Evolutionary conservation across 2,797 vertebrate species (phyloP).

Genomic region (Pampus argenteus): DNA sequence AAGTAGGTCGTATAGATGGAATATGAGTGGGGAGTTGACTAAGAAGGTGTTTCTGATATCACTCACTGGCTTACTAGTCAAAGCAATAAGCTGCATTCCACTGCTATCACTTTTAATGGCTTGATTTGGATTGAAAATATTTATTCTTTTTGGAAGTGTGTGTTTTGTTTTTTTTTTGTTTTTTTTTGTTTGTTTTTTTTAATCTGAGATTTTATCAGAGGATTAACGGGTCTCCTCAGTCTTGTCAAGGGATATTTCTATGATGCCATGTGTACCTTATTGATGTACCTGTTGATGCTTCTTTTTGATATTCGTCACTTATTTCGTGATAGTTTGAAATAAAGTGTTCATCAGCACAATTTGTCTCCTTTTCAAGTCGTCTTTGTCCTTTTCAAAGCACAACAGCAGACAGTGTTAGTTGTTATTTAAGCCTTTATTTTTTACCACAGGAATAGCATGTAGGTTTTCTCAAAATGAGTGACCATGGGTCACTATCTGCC

Average conservation of each 20-base stretch:
- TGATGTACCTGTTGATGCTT: slow-evolving; percentile 43
- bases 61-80: slow-evolving; percentile 45
- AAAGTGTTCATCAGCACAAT: slow-evolving; percentile 52
- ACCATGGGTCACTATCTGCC: background rate
- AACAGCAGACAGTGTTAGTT: background rate
- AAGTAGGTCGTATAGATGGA: slow-evolving; percentile 20
- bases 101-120: slow-evolving; percentile 44
- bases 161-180: slow-evolving; percentile 42
- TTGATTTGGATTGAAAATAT: slow-evolving; percentile 61
- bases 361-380: background rate
- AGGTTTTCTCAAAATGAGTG: background rate
- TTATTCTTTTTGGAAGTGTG: no score
- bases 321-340: slow-evolving; percentile 64
- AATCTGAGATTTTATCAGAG: slow-evolving; percentile 52
- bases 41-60: slow-evolving; percentile 35
- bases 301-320: slow-evolving; percentile 27
- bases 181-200: slow-evolving; percentile 27
- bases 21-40: slow-evolving; percentile 33
- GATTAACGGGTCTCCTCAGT: slow-evolving; percentile 27
- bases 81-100: slow-evolving; percentile 56
- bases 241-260: slow-evolving; percentile 16
- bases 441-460: background rate
- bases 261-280: slow-evolving; percentile 22
- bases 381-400: background rate
- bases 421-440: background rate